A percentile compares a stretch with the other conserved stretches of the same genome.
Evolutionary conservation across 92 coral and sea anemone species (phyloP).

Genomic region (Pocillopora grandis): DNA sequence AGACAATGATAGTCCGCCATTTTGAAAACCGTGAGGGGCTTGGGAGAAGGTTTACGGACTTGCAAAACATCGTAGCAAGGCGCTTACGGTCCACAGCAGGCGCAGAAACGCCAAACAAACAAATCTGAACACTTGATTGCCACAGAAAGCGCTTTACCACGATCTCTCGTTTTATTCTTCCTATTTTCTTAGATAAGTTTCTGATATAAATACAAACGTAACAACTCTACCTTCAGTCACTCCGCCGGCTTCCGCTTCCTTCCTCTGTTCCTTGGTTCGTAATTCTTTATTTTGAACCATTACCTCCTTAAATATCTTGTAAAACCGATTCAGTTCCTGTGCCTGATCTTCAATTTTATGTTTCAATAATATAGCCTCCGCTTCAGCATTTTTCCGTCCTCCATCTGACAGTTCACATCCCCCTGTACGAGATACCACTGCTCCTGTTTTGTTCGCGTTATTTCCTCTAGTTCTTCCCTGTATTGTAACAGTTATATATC

Average conservation of each 20-base stretch:
- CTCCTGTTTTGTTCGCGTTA: background rate
- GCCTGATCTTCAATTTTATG: conserved; percentile 66
- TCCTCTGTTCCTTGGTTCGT: background rate
- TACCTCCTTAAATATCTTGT: conserved; percentile 12
- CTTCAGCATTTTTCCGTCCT: conserved; percentile 10
- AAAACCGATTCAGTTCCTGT: conserved; percentile 38
- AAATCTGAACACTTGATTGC: too few relatives aligned
- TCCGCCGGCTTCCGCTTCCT: background rate
- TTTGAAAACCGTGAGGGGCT: too few relatives aligned
- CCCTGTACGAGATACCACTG: background rate
- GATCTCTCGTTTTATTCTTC: too few relatives aligned
- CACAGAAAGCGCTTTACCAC: too few relatives aligned
- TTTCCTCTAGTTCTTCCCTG: conserved; percentile 24
- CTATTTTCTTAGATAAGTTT: too few relatives aligned
- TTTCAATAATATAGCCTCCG: conserved; percentile 48
- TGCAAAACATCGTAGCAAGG: too few relatives aligned
- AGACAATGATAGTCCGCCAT: too few relatives aligned
- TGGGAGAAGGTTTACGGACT: too few relatives aligned
- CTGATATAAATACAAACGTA: background rate
- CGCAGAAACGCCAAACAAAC: too few relatives aligned
- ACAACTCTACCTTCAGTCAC: background rate
- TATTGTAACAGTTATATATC: conserved; percentile 38
- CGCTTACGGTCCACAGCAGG: too few relatives aligned
- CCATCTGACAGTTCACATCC: conserved; percentile 1
- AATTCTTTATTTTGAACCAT: conserved; percentile 20